Conservation (phyloP, 2,797 vertebrate species). For the Menidia menidia region DNA sequence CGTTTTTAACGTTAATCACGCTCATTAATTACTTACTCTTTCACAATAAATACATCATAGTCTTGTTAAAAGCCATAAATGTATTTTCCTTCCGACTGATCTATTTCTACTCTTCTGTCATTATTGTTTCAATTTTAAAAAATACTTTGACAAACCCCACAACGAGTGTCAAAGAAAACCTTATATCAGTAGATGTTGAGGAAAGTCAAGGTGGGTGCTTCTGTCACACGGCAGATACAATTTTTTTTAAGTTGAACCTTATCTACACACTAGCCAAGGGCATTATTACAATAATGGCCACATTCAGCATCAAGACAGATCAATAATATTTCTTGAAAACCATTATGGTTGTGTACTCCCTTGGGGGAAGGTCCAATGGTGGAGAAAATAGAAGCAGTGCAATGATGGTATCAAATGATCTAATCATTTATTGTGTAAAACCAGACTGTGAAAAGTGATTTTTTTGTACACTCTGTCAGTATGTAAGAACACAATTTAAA, state of each 20-base stretch:
- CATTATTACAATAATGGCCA: conserved; percentile 58
- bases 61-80: no score
- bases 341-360: conserved; percentile 71
- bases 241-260: conserved; percentile 39
- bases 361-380: conserved; percentile 42
- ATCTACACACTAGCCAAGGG: conserved; percentile 49
- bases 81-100: background rate
- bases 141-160: background rate
- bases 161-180: background rate
- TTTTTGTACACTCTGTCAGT: conserved; percentile 61
- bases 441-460: conserved; percentile 68
- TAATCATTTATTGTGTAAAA: conserved; percentile 71
- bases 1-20: conserved; percentile 57
- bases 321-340: conserved; percentile 79
- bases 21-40: conserved; percentile 29
- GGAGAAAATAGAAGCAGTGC: conserved; percentile 66
- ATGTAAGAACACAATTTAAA: conserved; percentile 37
- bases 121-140: background rate
- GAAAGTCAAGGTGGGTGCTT: background rate
- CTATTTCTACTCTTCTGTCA: background rate
- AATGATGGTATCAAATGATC: conserved; percentile 71
- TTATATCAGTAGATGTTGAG: background rate
- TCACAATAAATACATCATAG: conserved; percentile 28
- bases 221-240: conserved; percentile 5
- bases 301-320: conserved; percentile 60